These are phyloP conservation scores for Sciurus carolinensis DNA, from an alignment of 2,797 vertebrate genomes.

Conservation along the genomic window DNA sequence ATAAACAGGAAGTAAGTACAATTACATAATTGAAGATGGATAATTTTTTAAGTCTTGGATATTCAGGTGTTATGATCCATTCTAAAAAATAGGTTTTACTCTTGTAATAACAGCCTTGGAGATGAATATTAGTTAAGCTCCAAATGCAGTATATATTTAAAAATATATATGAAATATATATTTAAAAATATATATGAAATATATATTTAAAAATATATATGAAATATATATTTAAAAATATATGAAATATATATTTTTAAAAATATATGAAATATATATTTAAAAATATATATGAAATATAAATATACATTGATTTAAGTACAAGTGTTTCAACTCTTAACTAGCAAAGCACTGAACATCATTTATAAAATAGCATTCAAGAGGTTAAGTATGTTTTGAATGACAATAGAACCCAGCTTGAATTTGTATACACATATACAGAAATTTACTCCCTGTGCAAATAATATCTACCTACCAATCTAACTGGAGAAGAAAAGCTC, in stretches of 20 bases:
- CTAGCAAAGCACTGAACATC: background rate
- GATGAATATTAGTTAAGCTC: background rate
- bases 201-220: background rate
- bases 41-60: background rate
- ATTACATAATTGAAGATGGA: background rate
- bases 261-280: background rate
- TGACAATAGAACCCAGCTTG: background rate
- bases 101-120: background rate
- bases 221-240: background rate
- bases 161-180: background rate
- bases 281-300: too few species aligned
- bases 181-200: background rate
- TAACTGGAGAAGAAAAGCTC: background rate
- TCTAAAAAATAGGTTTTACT: background rate
- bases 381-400: conserved; percentile 5
- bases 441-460: background rate
- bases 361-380: conserved; percentile 40
- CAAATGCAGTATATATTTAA: background rate
- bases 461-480: background rate
- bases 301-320: background rate
- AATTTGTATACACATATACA: background rate
- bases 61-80: background rate
- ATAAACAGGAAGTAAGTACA: background rate
- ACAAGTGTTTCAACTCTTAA: conserved; percentile 11
- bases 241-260: background rate